Conservation (phyloP, 2,888 invertebrate species). For the Himalopsyche anomala region DNA sequence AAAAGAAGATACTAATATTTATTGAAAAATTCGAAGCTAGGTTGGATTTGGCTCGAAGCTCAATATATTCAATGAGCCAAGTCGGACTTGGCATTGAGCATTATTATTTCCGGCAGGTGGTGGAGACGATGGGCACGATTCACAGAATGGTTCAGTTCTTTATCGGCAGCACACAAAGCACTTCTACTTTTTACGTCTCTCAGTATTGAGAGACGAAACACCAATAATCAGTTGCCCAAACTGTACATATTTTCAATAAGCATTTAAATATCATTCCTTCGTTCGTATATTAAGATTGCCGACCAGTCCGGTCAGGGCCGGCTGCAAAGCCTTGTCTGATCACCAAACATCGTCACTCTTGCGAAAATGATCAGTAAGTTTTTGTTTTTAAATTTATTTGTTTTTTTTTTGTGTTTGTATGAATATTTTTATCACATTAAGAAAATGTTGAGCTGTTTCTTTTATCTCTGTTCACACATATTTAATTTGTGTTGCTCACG, state of each 20-base stretch:
- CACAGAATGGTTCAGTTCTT: conserved; percentile 81
- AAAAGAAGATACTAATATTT: not conserved
- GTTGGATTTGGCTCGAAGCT: not conserved
- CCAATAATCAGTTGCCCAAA: conserved; percentile 44
- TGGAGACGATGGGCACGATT: conserved; percentile 79
- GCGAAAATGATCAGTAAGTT: conserved; percentile 65
- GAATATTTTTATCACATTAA: conserved; percentile 38
- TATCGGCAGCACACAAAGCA: conserved; percentile 80
- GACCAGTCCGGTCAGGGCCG: not conserved
- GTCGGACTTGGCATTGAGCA: conserved; percentile 58
- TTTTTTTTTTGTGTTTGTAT: conserved; percentile 62
- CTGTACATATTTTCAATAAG: conserved; percentile 56
- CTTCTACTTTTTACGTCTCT: conserved; percentile 81
- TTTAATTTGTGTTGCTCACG: conserved; percentile 8
- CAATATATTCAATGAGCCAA: not conserved
- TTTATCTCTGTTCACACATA: conserved; percentile 15
- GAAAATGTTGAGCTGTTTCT: conserved; percentile 8
- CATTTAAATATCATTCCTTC: conserved; percentile 39
- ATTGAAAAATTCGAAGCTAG: not conserved
- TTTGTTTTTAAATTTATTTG: conserved; percentile 67
- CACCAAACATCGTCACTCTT: conserved; percentile 63
- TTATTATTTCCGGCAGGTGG: conserved; percentile 78
- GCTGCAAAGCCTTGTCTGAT: conserved; percentile 56
- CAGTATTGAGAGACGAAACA: conserved; percentile 73
- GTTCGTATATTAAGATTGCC: conserved; percentile 37